Evolutionary conservation across 2,113 vertebrate genomes (phyloP).

Genomic region (Leptobrachium leishanense): DNA sequence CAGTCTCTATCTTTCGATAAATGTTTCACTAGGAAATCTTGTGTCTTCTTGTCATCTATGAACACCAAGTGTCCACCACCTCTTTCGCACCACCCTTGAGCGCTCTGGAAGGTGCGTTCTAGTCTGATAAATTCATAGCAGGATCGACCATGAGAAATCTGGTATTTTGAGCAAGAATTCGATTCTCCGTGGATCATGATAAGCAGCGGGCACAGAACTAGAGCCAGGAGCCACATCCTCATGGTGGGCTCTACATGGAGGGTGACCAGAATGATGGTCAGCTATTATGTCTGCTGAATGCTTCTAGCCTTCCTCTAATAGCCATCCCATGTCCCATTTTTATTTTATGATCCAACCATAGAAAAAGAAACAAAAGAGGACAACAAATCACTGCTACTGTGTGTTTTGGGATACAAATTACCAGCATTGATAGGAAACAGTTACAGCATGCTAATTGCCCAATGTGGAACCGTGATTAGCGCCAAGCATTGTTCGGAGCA

Average conservation of each 20-base stretch:
- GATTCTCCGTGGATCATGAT: conserved; percentile 50
- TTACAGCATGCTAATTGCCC: background rate
- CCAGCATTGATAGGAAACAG: background rate
- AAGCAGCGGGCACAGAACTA: conserved; percentile 53
- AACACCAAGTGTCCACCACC: conserved; percentile 86
- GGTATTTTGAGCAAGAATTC: conserved; percentile 73
- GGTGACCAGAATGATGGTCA: background rate
- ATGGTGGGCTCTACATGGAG: conserved; percentile 5
- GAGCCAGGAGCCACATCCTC: conserved; percentile 42
- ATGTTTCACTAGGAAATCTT: conserved; percentile 82
- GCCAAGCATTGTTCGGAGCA: background rate
- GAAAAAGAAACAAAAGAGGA: background rate
- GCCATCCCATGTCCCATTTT: background rate
- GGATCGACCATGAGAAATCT: conserved; percentile 76
- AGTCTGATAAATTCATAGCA: conserved; percentile 86
- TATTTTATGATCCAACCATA: conserved; percentile 7
- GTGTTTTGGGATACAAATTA: background rate
- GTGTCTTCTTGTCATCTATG: conserved; percentile 79
- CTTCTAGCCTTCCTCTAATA: background rate
- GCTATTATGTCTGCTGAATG: conserved; percentile 1
- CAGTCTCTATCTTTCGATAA: conserved; percentile 76
- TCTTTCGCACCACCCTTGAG: conserved; percentile 88
- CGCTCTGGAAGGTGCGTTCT: conserved; percentile 67
- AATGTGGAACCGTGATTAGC: background rate
- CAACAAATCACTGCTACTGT: conserved; percentile 10